A percentile compares a stretch with the other conserved stretches of the same genome.
Conservation (phyloP, 2,113 vertebrate genomes). For the Scatophagus argus region DNA sequence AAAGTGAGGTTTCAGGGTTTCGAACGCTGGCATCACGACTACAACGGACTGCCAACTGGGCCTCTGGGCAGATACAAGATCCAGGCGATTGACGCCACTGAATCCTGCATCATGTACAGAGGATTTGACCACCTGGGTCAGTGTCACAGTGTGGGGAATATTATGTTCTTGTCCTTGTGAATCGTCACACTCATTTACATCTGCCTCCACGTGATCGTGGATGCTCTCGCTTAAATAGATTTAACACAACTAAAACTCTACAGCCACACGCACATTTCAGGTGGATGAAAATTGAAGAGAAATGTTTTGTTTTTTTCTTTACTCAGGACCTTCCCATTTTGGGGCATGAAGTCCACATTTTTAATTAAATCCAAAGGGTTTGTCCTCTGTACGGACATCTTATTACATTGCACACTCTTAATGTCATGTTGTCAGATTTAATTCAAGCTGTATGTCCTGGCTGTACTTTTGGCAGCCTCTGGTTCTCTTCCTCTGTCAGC, state of each 20-base stretch:
- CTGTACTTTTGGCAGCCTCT: no score
- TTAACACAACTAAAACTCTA: neutral
- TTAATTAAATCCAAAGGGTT: neutral
- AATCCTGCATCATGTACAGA: slow-evolving; percentile 95
- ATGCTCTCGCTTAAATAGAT: neutral
- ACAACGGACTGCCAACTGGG: slow-evolving; percentile 91
- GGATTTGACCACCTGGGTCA: slow-evolving; percentile 96
- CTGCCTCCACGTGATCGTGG: neutral
- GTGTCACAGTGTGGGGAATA: slow-evolving; percentile 17
- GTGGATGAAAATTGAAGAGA: neutral
- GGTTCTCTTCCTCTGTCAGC: no score
- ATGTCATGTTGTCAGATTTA: no score
- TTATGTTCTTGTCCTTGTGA: slow-evolving; percentile 10
- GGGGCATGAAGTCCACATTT: neutral
- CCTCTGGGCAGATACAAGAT: slow-evolving; percentile 90
- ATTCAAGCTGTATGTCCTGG: no score
- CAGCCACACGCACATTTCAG: neutral
- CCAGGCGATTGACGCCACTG: slow-evolving; percentile 91
- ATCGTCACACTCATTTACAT: neutral
- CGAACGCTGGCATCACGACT: slow-evolving; percentile 93
- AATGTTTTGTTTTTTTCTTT: no score
- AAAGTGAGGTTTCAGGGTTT: slow-evolving; percentile 89
- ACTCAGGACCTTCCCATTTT: no score
- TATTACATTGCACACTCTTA: neutral
- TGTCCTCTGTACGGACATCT: no score